Base-by-base conservation (phyloP, 2,113 vertebrate species). In the Oreocharis arfaki region DNA sequence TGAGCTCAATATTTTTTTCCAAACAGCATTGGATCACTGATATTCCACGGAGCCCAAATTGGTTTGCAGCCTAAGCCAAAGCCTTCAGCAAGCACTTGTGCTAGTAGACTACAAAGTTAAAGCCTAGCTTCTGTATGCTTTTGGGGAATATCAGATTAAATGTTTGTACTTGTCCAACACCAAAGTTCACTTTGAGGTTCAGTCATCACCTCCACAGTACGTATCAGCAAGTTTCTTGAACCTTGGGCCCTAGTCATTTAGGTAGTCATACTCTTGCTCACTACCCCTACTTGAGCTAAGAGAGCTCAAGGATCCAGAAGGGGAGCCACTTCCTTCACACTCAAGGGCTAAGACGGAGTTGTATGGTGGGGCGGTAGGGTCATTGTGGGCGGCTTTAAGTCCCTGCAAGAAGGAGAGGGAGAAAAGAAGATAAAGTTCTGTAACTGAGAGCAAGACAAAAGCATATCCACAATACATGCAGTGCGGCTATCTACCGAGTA, bases 241-340 rank as follows among this genome's bases (percentile, higher is more conserved):
- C 85, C 99, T 98, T 22, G 99, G 99, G 64, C 99, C 99, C 99
- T 99, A 99, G 97, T 99, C 99, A 95, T 99, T 99, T 98, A 99
- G 99, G 98, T 99, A 99, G 98, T 99, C 99, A 98, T 99, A 99
- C 98, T 99, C 99, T 98, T 99, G 99, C 98, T 99, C 99, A 7
- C 99, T 99, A 59, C 99, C 99, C 90, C 99, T 99, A 98, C 99
- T 99, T 76, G 99, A 99, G 97, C 99, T 99, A 93, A 99, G 99
- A 69, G 99, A 99, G 98, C 99, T 99, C 97, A 99, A 98, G 75
- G 99, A 99, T 73, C 99, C 99, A 11, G 99, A 99, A 3, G 99
- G 99, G 93, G 99, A 99, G 89, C 99, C 99, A 4, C 99, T 99
- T 96, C 99, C 99, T 97, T 99, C 99, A 20, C 99, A 99, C 97